phyloP scores from a whole-genome alignment of 2,797 vertebrate species.

The Perodicticus potto region DNA sequence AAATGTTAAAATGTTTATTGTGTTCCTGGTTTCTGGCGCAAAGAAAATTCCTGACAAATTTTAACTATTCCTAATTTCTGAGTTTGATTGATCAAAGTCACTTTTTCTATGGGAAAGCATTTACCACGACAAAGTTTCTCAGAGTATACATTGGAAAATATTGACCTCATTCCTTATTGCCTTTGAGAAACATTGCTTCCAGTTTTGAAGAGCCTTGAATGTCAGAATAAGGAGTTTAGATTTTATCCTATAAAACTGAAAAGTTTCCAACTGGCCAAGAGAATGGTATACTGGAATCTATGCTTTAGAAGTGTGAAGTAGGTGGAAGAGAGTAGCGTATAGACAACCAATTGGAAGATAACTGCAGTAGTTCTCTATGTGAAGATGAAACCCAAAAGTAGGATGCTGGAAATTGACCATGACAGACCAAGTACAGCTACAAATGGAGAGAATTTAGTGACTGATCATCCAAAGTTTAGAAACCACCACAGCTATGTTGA shows the following conservation, averaged over 20 bases:
- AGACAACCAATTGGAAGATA: not conserved
- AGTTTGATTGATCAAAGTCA: not conserved
- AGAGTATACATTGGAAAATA: not conserved
- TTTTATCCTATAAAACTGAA: not conserved
- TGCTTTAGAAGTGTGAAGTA: not conserved
- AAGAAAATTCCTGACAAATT: not conserved
- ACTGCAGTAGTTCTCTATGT: not conserved
- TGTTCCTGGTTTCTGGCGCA: not conserved
- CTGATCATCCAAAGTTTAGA: not conserved
- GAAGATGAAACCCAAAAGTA: not conserved
- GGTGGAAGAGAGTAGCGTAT: not conserved
- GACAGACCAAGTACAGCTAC: fast-evolving
- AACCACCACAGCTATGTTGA: not conserved
- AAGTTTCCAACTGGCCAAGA: not conserved
- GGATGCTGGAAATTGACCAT: fast-evolving
- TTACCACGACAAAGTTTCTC: not conserved
- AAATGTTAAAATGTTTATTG: not conserved
- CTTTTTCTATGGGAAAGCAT: not conserved
- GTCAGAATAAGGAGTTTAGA: not conserved
- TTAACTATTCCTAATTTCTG: not conserved
- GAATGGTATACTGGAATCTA: not conserved
- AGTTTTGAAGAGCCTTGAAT: not conserved
- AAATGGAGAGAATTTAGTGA: not conserved
- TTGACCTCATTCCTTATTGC: not conserved
- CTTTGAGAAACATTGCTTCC: not conserved